phyloP scores from a whole-genome alignment of 2,797 vertebrate genomes.

The Alosa sapidissima region DNA sequence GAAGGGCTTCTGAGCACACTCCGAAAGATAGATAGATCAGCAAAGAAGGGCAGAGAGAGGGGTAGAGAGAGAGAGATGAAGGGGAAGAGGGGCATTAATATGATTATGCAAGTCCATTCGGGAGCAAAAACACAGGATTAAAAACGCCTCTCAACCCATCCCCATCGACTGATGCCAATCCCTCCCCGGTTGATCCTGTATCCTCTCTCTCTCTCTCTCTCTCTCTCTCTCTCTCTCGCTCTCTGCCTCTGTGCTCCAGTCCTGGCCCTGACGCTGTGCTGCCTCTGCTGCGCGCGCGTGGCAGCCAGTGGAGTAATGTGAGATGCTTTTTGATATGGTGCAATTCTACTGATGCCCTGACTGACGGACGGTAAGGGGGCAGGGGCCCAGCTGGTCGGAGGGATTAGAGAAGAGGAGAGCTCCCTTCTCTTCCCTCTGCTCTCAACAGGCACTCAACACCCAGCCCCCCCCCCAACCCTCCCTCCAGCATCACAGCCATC shows the following conservation, averaged over 20 bases:
- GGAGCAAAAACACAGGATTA: conserved; percentile 43
- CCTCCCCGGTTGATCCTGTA: conserved; percentile 11
- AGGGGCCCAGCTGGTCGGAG: conserved; percentile 36
- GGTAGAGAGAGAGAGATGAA: conserved; percentile 17
- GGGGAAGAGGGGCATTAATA: conserved; percentile 34
- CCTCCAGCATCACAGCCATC: background rate
- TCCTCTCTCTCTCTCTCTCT: background rate
- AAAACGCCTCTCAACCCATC: conserved; percentile 31
- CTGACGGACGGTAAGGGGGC: conserved; percentile 22
- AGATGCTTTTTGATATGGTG: conserved; percentile 19
- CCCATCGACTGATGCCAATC: conserved; percentile 5
- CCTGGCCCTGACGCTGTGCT: background rate
- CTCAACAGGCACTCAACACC: conserved; percentile 17
- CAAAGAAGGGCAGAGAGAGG: background rate
- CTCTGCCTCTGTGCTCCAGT: background rate
- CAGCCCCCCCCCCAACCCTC: background rate
- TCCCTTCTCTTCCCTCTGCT: conserved; percentile 25
- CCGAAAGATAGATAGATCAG: background rate
- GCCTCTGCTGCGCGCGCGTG: background rate
- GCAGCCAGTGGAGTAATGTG: conserved; percentile 11
- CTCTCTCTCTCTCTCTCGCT: background rate
- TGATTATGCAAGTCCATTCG: conserved; percentile 44
- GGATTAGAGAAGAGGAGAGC: conserved; percentile 28
- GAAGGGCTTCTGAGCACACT: background rate
- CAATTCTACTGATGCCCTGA: conserved; percentile 38